These are phyloP conservation scores for Sparidentex hasta DNA, from an alignment of 2,797 vertebrate species.

Conservation along the genomic window DNA sequence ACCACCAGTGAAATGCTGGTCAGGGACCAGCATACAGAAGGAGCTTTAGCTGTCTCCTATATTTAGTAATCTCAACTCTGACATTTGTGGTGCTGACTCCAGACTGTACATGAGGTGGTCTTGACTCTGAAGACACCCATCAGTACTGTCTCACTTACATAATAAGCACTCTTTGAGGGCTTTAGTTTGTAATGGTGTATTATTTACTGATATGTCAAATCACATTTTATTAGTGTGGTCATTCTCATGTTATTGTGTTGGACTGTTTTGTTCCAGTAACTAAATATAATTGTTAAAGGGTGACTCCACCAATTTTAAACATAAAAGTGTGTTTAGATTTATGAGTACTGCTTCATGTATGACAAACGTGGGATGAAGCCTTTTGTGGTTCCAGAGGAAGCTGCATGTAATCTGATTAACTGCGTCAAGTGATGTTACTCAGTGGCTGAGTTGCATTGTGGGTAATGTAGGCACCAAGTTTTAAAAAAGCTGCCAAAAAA, in stretches of 20 bases:
- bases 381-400: too few species aligned
- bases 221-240: background rate
- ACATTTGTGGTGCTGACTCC: slow-evolving; percentile 79
- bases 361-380: too few species aligned
- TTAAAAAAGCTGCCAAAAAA: too few species aligned
- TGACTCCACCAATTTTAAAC: too few species aligned
- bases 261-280: slow-evolving; percentile 1
- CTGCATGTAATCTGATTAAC: too few species aligned
- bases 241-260: background rate
- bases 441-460: too few species aligned
- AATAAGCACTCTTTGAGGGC: slow-evolving; percentile 1
- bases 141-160: slow-evolving; percentile 5
- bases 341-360: too few species aligned
- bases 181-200: background rate
- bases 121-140: slow-evolving; percentile 14
- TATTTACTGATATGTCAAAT: background rate
- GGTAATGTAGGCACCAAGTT: too few species aligned
- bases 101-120: slow-evolving; percentile 23
- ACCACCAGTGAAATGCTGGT: slow-evolving; percentile 31
- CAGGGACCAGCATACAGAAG: slow-evolving; percentile 1
- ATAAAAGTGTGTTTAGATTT: too few species aligned
- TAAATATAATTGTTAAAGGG: background rate
- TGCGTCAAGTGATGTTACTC: too few species aligned
- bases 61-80: slow-evolving; percentile 80
- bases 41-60: slow-evolving; percentile 54